A percentile compares a stretch with the other conserved stretches of the same genome.
These are phyloP conservation scores for Macaria liturata DNA, from an alignment of 2,888 invertebrate genomes.

Conservation along the genomic window DNA sequence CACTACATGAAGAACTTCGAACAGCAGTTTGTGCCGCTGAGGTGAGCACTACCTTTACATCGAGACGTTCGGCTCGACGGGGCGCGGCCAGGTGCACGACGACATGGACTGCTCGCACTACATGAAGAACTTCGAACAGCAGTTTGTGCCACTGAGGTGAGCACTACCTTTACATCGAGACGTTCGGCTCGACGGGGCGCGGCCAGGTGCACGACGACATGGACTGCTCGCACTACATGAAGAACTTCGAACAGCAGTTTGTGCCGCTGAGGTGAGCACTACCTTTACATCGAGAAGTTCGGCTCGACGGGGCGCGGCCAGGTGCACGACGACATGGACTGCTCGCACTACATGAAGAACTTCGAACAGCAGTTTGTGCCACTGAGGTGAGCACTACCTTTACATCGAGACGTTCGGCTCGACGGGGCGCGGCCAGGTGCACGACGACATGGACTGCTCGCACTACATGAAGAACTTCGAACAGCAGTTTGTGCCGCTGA, in stretches of 20 bases:
- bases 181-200: constrained; percentile 98
- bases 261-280: constrained; percentile 90
- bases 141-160: constrained; percentile 94
- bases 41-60: constrained; percentile 85
- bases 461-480: constrained; percentile 99
- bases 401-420: constrained; percentile 99
- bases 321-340: constrained; percentile 99
- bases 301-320: constrained; percentile 97
- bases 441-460: constrained; percentile 99
- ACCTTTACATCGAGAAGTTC: constrained; percentile 93
- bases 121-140: constrained; percentile 98
- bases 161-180: constrained; percentile 87
- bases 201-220: constrained; percentile 98
- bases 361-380: constrained; percentile 97
- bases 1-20: constrained; percentile 99
- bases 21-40: constrained; percentile 93
- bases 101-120: constrained; percentile 99
- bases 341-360: constrained; percentile 99
- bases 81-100: constrained; percentile 96
- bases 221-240: constrained; percentile 99
- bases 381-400: constrained; percentile 83
- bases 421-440: constrained; percentile 96
- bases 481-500: constrained; percentile 93
- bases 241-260: constrained; percentile 96
- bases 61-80: constrained; percentile 99